Evolutionary conservation across 2,888 invertebrate species (phyloP).

Genomic region (Steinernema carpocapsae): DNA sequence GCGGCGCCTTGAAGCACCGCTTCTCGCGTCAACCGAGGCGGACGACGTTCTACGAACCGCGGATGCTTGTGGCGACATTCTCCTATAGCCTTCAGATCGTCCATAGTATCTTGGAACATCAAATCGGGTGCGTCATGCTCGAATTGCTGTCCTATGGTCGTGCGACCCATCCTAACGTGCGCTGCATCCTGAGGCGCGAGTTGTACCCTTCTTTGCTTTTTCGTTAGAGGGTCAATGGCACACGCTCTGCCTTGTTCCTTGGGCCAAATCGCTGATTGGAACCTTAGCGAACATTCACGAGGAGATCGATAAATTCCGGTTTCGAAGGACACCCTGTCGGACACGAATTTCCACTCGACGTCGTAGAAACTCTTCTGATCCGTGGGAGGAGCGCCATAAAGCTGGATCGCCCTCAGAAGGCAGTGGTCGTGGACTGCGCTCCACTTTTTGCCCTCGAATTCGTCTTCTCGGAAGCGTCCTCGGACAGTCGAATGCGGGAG

Average conservation of each 20-base stretch:
- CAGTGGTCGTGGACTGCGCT: conserved; percentile 11
- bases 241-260: conserved; percentile 5
- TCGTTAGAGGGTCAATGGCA: conserved; percentile 8
- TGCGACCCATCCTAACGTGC: conserved; percentile 14
- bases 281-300: background rate
- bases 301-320: conserved; percentile 7
- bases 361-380: background rate
- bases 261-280: conserved; percentile 27
- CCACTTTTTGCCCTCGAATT: conserved; percentile 14
- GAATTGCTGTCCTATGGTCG: background rate
- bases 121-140: background rate
- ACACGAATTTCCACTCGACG: conserved; percentile 31
- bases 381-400: background rate
- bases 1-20: background rate
- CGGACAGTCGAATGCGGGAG: background rate
- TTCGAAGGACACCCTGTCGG: conserved; percentile 26
- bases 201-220: conserved; percentile 5
- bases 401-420: background rate
- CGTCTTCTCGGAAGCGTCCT: background rate
- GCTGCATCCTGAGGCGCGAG: conserved; percentile 13
- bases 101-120: background rate
- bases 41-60: too few relatives aligned
- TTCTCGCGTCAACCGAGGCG: background rate
- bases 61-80: too few relatives aligned
- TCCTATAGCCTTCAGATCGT: too few relatives aligned